Evolutionary conservation across 2,888 invertebrate genomes (phyloP).

Genomic region (Oxyteleia sp.): DNA sequence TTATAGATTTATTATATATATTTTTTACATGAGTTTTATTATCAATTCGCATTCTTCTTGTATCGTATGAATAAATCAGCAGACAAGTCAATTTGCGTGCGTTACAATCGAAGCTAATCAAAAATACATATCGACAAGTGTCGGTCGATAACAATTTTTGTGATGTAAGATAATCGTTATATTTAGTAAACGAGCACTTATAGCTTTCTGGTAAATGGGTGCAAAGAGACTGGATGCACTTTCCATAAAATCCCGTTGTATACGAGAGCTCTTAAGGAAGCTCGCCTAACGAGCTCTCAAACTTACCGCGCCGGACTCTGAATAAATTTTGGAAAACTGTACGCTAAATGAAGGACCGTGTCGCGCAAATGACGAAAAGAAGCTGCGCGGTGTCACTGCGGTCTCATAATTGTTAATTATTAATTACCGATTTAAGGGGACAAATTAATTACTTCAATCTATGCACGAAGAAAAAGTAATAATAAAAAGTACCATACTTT

Average conservation of each 20-base stretch:
- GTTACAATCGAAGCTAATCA: conserved; percentile 49
- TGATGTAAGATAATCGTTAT: conserved; percentile 83
- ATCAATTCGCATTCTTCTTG: too few species aligned
- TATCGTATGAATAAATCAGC: too few species aligned
- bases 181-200: conserved; percentile 79
- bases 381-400: background rate
- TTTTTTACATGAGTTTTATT: too few species aligned
- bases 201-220: conserved; percentile 81
- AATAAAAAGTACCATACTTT: too few species aligned
- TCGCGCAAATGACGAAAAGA: conserved; percentile 35
- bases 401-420: background rate
- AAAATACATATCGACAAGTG: conserved; percentile 75
- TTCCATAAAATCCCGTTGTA: conserved; percentile 87
- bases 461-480: too few species aligned
- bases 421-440: background rate
- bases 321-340: conserved; percentile 75
- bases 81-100: background rate
- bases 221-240: conserved; percentile 86
- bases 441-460: too few species aligned
- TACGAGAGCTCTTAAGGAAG: conserved; percentile 87
- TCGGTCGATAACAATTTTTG: conserved; percentile 71
- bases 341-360: conserved; percentile 61
- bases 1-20: too few species aligned
- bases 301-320: conserved; percentile 76
- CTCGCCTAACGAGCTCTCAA: conserved; percentile 84